A percentile compares a stretch with the other conserved stretches of the same genome.
phyloP scores from a whole-genome alignment of 2,888 invertebrate species.

The Oxyscelio sp. region DNA sequence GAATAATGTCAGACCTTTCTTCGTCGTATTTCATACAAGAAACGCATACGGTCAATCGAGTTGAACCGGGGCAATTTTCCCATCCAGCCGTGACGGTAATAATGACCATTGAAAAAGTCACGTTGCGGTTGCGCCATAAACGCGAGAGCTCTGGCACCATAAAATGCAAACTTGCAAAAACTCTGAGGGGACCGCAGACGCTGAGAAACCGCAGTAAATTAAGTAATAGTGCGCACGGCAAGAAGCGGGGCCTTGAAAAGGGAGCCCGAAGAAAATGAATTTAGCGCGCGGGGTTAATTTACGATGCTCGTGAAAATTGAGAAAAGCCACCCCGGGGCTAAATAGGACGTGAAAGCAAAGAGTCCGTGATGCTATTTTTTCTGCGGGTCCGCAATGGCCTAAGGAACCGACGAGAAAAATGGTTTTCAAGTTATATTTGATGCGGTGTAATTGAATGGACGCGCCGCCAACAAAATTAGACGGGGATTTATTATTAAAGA shows the following conservation, averaged over 20 bases:
- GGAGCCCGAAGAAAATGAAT: constrained; percentile 59
- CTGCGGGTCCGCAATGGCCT: background rate
- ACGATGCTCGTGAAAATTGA: constrained; percentile 63
- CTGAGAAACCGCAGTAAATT: constrained; percentile 81
- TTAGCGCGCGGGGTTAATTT: constrained; percentile 64
- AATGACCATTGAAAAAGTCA: constrained; percentile 69
- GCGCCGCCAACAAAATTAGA: constrained; percentile 34
- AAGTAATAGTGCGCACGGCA: constrained; percentile 76
- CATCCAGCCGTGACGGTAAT: constrained; percentile 66
- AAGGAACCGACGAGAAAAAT: constrained; percentile 31
- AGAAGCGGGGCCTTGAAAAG: constrained; percentile 52
- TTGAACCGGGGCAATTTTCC: constrained; percentile 62
- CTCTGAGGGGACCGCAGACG: constrained; percentile 53
- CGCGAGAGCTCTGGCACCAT: constrained; percentile 59
- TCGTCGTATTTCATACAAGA: constrained; percentile 7
- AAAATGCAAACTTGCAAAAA: constrained; percentile 75
- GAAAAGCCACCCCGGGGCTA: constrained; percentile 59
- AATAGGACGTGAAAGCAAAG: constrained; percentile 28
- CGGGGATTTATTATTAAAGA: constrained; percentile 60
- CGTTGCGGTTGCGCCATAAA: constrained; percentile 68
- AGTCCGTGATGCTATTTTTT: constrained; percentile 35
- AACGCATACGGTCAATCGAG: constrained; percentile 56
- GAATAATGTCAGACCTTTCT: constrained; percentile 19
- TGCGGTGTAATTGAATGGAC: constrained; percentile 57
- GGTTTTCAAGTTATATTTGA: constrained; percentile 35